Conservation (phyloP, 2,888 invertebrate genomes). For the Globia sparganii region DNA sequence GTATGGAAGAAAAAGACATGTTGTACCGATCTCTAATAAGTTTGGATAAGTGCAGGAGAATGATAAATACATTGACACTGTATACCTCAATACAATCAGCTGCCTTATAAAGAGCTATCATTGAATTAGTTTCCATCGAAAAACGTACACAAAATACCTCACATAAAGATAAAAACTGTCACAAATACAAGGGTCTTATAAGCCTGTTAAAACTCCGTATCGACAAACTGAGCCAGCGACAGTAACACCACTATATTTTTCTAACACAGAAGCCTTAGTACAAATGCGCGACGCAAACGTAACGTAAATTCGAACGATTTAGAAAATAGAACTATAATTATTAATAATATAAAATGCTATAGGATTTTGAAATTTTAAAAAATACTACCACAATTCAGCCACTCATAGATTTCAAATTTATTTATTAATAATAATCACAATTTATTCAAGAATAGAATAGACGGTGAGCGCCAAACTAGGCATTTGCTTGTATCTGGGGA, state of each 20-base stretch:
- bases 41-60: background rate
- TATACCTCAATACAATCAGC: background rate
- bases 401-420: too few relatives aligned
- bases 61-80: background rate
- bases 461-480: too few relatives aligned
- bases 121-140: background rate
- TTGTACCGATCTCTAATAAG: background rate
- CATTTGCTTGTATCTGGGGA: too few relatives aligned
- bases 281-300: background rate
- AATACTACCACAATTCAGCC: too few relatives aligned
- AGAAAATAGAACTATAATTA: background rate
- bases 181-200: background rate
- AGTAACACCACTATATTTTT: constrained; percentile 19
- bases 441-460: too few relatives aligned
- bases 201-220: background rate
- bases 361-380: too few relatives aligned
- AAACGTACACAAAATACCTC: background rate
- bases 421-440: too few relatives aligned
- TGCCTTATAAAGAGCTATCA: background rate
- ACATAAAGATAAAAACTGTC: background rate
- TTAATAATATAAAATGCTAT: too few relatives aligned
- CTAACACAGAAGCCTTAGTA: background rate
- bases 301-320: background rate
- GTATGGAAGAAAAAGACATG: background rate
- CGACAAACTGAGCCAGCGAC: constrained; percentile 1